Percentiles rank a stretch among this genome's conserved stretches.
phyloP scores from a whole-genome alignment of 2,113 vertebrate species.

The Tonatia bakeri region DNA sequence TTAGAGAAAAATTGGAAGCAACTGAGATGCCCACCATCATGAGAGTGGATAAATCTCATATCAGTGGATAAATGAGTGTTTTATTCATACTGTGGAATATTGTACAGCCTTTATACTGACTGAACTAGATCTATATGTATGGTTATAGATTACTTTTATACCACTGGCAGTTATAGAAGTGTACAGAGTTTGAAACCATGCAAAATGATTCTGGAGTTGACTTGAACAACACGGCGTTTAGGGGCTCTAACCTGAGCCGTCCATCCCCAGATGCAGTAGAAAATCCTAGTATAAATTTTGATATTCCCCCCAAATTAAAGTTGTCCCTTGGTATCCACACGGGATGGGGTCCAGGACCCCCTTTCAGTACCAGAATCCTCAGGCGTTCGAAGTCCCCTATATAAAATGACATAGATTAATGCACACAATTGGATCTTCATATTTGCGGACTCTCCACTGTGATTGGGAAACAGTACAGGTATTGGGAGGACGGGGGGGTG shows the following conservation, averaged over 20 bases:
- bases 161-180: not conserved
- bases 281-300: not conserved
- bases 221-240: not conserved
- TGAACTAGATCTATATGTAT: not conserved
- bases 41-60: not conserved
- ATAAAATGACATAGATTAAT: too few relatives aligned
- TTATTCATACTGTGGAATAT: not conserved
- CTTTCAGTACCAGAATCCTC: not conserved
- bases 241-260: not conserved
- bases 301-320: not conserved
- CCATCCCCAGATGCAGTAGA: not conserved
- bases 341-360: not conserved
- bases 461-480: not conserved
- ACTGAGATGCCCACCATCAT: not conserved
- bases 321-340: not conserved
- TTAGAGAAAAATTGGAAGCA: not conserved
- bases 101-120: not conserved
- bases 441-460: not conserved
- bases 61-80: too few relatives aligned
- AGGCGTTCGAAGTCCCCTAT: not conserved
- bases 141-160: not conserved
- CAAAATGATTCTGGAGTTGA: not conserved
- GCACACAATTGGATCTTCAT: not conserved
- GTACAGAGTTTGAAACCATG: not conserved
- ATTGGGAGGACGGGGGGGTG: not conserved